A percentile compares a stretch with the other conserved stretches of the same genome.
Evolutionary conservation across 2,113 vertebrate species (phyloP).

Genomic region (Apistogramma diplotaenia): DNA sequence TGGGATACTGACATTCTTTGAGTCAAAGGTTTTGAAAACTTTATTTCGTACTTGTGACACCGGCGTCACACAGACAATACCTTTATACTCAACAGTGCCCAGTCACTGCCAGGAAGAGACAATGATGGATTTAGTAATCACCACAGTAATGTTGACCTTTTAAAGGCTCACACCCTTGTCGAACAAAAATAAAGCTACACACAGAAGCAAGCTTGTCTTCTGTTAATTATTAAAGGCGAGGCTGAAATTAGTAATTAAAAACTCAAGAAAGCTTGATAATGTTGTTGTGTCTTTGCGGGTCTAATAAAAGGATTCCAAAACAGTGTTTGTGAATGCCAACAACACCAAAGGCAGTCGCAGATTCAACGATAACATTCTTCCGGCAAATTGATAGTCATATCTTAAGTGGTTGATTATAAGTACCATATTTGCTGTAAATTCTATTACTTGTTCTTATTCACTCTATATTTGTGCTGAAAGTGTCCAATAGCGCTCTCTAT

Average conservation of each 20-base stretch:
- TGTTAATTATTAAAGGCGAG: neutral
- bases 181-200: neutral
- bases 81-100: neutral
- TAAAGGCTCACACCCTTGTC: neutral
- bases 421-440: neutral
- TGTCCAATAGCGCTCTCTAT: conserved; percentile 21
- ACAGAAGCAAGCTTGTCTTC: neutral
- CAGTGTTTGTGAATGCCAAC: neutral
- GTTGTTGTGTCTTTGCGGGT: neutral
- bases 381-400: neutral
- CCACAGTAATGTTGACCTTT: conserved; percentile 9
- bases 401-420: neutral
- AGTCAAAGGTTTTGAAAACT: neutral
- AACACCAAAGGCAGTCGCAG: neutral
- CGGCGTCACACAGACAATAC: neutral
- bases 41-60: neutral
- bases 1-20: neutral
- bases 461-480: neutral
- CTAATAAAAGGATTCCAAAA: neutral
- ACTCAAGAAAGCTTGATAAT: neutral
- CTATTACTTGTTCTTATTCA: conserved; percentile 1
- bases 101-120: neutral
- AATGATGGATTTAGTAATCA: conserved; percentile 3
- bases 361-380: neutral
- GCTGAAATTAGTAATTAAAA: conserved; percentile 7